Evolutionary conservation across 2,113 vertebrate species (phyloP).

Genomic region (Lamprotornis superbus): DNA sequence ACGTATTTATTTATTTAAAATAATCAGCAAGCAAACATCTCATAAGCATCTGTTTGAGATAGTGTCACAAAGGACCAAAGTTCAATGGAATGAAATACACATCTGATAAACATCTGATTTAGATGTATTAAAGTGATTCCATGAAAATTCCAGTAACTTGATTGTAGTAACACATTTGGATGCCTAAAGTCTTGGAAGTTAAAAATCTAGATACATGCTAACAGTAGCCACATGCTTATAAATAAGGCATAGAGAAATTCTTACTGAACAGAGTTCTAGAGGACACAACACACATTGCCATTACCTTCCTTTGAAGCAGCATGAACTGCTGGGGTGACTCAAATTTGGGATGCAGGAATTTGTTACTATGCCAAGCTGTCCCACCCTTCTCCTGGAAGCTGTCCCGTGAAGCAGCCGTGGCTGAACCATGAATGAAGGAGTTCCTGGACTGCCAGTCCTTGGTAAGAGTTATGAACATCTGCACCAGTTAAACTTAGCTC

Average conservation of each 20-base stretch:
- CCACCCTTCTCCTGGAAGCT: background rate
- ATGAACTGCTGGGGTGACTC: background rate
- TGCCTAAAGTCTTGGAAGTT: background rate
- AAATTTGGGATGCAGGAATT: background rate
- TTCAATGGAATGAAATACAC: background rate
- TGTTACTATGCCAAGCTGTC: background rate
- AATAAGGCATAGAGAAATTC: background rate
- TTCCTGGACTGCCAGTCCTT: background rate
- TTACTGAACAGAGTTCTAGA: background rate
- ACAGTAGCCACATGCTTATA: background rate
- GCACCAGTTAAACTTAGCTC: background rate
- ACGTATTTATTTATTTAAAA: background rate
- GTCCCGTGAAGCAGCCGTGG: background rate
- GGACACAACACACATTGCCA: background rate
- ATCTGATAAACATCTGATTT: background rate
- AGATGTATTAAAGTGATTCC: background rate
- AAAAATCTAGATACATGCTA: background rate
- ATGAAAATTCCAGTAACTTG: background rate
- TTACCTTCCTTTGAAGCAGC: background rate
- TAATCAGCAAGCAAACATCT: background rate
- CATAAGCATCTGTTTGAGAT: background rate
- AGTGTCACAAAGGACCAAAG: background rate
- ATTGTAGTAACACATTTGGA: background rate
- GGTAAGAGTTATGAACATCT: background rate
- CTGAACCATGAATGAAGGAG: background rate